Evolutionary conservation across 1,140 invertebrate species (phyloP), one percentile per base, ranked within the genome.

Genomic region (Drosophila pandora): DNA sequence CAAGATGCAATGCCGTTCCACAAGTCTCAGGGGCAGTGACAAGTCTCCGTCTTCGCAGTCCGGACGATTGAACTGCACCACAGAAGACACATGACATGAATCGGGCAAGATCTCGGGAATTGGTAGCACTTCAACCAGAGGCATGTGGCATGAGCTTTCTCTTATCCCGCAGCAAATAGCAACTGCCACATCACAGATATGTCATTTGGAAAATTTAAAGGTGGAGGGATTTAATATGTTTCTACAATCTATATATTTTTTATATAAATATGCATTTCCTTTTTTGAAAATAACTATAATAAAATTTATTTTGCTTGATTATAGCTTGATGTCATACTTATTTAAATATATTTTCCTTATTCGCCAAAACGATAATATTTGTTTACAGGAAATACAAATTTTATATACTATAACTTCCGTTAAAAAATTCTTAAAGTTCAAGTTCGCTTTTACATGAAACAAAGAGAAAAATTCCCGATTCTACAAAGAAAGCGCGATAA

Each of bases 21-120:
- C 73, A 68, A 77, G 58, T 62, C 47, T 69, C 61, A 41, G 13
- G 49, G 61, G 25, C 52, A 69, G 65, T 69, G 65, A 69, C 63
- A 69, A 69, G 50, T 32, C 64, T 13, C 12, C 39, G 34, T 69
- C 65, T 41, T 17, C 17, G 17, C 1, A 17, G 17, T 17, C 41
- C 17, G 23, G 43, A 23, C 55, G 62, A 50, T 53, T 30, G 54
- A 62, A 58, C 57, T 59, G 28, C 28, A 53, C 49, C 37, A 48
- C 25, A 58, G 32, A 55, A 48, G 60, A 56, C 68, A 81, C 50
- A 78, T 64, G 70, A 55, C 45, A 60, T 55, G n/a, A 34, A 56
- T 57, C 41, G 32, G 28, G 17, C 48, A 9, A 32, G 37, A 56
- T 41, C 21, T 43, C 23, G 32, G 28, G 17, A 47, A 47, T 47